Percentiles rank a stretch among this genome's conserved stretches.
Conservation (phyloP, 2,797 vertebrate genomes). For the Hippoglossus hippoglossus region DNA sequence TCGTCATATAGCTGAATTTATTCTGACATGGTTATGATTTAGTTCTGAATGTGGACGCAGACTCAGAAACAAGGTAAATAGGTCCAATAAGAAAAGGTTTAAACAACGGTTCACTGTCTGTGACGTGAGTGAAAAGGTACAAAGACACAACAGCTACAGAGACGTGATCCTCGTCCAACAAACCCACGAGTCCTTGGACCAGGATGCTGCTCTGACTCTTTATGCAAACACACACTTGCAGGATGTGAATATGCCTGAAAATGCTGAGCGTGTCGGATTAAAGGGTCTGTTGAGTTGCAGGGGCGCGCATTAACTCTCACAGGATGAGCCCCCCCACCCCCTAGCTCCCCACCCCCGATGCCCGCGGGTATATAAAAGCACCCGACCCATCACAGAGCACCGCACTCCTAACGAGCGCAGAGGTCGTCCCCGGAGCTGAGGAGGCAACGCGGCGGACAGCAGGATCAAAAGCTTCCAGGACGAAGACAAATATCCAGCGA, state of each 20-base stretch:
- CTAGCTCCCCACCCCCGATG: neutral
- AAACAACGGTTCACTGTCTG: too few species aligned
- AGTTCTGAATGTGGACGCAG: too few species aligned
- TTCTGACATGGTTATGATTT: too few species aligned
- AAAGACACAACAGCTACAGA: too few species aligned
- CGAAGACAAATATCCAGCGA: conserved; percentile 59
- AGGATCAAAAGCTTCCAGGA: conserved; percentile 66
- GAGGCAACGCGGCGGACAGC: conserved; percentile 44
- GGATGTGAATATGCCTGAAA: conserved; percentile 28
- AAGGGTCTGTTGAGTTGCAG: conserved; percentile 32
- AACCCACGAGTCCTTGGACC: neutral
- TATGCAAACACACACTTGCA: conserved; percentile 34
- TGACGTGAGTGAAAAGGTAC: too few species aligned
- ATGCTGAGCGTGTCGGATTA: conserved; percentile 50
- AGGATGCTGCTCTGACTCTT: neutral
- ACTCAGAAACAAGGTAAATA: too few species aligned
- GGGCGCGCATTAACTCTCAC: conserved; percentile 34
- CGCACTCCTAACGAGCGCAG: conserved; percentile 41
- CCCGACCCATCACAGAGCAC: conserved; percentile 45
- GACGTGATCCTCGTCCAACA: conserved; percentile 27
- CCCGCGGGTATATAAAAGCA: conserved; percentile 46
- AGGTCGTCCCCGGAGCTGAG: conserved; percentile 63
- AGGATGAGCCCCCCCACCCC: conserved; percentile 25
- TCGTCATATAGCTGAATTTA: too few species aligned
- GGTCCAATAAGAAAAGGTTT: too few species aligned